phyloP scores from a whole-genome alignment of 2,888 invertebrate genomes.

The Drosophila testacea region DNA sequence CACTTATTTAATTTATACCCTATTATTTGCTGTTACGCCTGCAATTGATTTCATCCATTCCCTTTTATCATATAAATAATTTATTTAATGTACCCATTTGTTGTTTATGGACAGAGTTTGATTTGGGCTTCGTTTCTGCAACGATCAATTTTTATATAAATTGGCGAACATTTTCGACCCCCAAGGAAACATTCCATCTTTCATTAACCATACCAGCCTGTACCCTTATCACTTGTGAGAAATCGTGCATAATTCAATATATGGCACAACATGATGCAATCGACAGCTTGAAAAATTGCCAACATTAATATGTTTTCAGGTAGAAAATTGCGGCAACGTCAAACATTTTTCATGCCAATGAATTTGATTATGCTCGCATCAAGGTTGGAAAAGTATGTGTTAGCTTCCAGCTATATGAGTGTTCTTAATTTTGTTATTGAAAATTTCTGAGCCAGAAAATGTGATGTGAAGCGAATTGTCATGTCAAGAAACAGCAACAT shows the following conservation, averaged over 20 bases:
- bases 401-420: constrained; percentile 11
- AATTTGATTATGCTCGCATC: constrained; percentile 63
- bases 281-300: constrained; percentile 71
- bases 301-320: constrained; percentile 58
- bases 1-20: no score
- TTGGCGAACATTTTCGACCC: constrained; percentile 7
- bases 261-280: constrained; percentile 59
- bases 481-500: not conserved
- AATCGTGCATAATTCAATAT: constrained; percentile 70
- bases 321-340: constrained; percentile 48
- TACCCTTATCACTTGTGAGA: constrained; percentile 34
- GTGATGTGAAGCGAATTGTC: constrained; percentile 36
- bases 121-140: constrained; percentile 5
- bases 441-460: constrained; percentile 61
- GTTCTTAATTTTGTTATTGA: constrained; percentile 47
- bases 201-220: not conserved
- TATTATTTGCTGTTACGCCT: no score
- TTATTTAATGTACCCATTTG: not conserved
- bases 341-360: constrained; percentile 67
- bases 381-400: not conserved
- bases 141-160: constrained; percentile 29
- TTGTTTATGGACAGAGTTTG: not conserved
- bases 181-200: constrained; percentile 4
- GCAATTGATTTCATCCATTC: no score
- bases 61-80: constrained; percentile 12